Evolutionary conservation across 2,888 invertebrate species (phyloP).

Genomic region (Minunthozetes semirufus): DNA sequence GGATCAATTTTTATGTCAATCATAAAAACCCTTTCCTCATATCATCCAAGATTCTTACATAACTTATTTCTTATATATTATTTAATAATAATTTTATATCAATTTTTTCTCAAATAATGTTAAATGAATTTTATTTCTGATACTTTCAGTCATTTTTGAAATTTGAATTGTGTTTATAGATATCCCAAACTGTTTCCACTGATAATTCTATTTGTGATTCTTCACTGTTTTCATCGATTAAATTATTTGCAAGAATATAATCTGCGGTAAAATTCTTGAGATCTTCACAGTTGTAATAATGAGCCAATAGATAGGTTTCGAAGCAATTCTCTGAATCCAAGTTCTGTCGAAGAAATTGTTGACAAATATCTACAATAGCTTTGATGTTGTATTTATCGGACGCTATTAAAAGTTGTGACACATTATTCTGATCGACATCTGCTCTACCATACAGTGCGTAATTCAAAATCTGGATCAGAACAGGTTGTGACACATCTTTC

Average conservation of each 20-base stretch:
- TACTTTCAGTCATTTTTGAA: too few species aligned
- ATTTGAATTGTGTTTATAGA: neutral
- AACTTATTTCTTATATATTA: too few species aligned
- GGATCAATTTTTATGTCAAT: too few species aligned
- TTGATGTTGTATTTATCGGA: conserved; percentile 6
- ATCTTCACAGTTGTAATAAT: conserved; percentile 17
- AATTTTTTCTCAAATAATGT: too few species aligned
- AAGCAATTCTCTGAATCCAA: neutral
- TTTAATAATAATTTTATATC: too few species aligned
- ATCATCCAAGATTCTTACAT: too few species aligned
- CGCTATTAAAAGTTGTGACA: neutral
- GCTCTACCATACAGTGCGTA: neutral
- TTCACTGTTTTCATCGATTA: neutral
- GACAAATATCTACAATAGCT: neutral
- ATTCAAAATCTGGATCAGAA: neutral
- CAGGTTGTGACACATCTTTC: neutral
- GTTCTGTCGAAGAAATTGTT: neutral
- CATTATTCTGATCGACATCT: conserved; percentile 2
- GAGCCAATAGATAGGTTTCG: neutral
- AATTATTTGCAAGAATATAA: neutral
- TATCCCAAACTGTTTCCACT: neutral
- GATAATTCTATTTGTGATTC: neutral
- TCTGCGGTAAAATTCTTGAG: neutral
- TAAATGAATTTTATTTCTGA: too few species aligned
- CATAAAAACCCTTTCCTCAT: too few species aligned